phyloP scores from a whole-genome alignment of 53 echinoderm and acorn worm genomes.

The Hippasteria phrygiana region DNA sequence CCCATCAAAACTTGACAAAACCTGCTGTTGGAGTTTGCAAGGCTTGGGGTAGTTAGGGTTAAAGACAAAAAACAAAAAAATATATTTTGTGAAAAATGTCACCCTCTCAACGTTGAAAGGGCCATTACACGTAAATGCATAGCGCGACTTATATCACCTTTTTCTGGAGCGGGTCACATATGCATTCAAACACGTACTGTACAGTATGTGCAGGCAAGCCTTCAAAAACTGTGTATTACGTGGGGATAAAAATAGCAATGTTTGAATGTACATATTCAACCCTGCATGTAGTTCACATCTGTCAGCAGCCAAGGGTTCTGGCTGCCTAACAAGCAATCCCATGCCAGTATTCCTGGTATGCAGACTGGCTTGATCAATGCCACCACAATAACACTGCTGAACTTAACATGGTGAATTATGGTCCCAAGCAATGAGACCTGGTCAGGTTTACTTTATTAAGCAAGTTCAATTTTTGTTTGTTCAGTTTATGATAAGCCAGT shows the following conservation, averaged over 20 bases:
- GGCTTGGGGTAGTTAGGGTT: no score
- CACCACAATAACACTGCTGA: neutral
- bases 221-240: neutral
- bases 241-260: neutral
- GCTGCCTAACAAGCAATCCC: conserved; percentile 16
- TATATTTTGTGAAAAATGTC: no score
- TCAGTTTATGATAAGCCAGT: no score
- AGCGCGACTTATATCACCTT: no score
- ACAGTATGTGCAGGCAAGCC: neutral
- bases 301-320: neutral
- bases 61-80: no score
- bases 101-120: no score
- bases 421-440: neutral
- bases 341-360: conserved; percentile 24
- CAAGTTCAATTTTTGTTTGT: no score
- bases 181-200: neutral
- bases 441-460: no score
- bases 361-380: conserved; percentile 1
- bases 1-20: no score
- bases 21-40: no score
- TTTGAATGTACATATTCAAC: neutral
- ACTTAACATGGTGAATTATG: conserved; percentile 4
- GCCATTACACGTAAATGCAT: no score
- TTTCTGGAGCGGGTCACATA: neutral
- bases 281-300: neutral